Evolutionary conservation across 1,140 invertebrate species (phyloP).

Genomic region (Lepidotrigona ventralis): DNA sequence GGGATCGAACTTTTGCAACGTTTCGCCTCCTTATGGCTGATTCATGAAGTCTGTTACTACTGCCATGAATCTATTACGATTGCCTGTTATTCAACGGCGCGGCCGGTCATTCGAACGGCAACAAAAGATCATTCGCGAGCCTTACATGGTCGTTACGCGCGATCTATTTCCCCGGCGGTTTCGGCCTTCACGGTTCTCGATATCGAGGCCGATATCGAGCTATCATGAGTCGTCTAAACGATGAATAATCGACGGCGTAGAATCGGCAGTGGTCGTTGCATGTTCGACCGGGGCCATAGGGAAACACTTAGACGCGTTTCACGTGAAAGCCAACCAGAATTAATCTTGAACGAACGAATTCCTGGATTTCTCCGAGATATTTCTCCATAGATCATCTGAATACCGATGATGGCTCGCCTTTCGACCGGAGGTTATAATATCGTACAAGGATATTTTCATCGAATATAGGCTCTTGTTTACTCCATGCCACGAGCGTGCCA

Average conservation of each 20-base stretch:
- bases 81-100: conserved; percentile 3
- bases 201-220: background rate
- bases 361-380: background rate
- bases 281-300: background rate
- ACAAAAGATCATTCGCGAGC: conserved; percentile 15
- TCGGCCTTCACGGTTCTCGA: conserved; percentile 6
- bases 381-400: no score
- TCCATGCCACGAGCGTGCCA: background rate
- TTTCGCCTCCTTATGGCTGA: conserved; percentile 25
- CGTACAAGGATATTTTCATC: background rate
- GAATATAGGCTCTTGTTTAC: background rate
- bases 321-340: background rate
- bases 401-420: background rate
- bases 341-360: conserved; percentile 5
- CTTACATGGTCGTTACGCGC: conserved; percentile 22
- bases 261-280: background rate
- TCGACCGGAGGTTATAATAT: background rate
- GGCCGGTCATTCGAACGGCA: conserved; percentile 10
- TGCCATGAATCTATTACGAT: conserved; percentile 39
- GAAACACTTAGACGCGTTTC: background rate
- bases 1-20: conserved; percentile 22
- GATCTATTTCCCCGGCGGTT: background rate
- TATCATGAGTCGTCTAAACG: conserved; percentile 12
- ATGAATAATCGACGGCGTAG: conserved; percentile 33
- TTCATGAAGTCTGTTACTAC: conserved; percentile 36